These are phyloP conservation scores for Cantharis rufa DNA, from an alignment of 2,888 invertebrate species.

Conservation along the genomic window DNA sequence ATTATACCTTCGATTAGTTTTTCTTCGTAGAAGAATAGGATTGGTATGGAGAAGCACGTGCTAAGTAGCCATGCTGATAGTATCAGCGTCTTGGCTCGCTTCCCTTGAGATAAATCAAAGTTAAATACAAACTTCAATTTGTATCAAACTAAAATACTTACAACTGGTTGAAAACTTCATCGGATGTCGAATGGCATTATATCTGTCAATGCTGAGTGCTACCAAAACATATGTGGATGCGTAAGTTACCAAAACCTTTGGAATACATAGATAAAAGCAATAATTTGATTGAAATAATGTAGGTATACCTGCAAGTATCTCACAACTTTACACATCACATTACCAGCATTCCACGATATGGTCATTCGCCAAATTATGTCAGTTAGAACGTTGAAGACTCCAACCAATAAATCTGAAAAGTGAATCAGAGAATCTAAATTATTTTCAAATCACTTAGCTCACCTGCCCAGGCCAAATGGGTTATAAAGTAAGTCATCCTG, in stretches of 20 bases:
- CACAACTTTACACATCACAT: slow-evolving; percentile 82
- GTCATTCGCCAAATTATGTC: slow-evolving; percentile 87
- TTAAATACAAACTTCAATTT: background rate
- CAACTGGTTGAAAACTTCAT: slow-evolving; percentile 93
- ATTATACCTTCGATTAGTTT: slow-evolving; percentile 69
- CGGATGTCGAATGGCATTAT: slow-evolving; percentile 90
- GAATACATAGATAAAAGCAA: slow-evolving; percentile 36
- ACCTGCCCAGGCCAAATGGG: slow-evolving; percentile 92
- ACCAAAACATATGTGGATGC: slow-evolving; percentile 90
- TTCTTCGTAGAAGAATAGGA: slow-evolving; percentile 78
- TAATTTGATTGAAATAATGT: background rate
- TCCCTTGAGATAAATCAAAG: slow-evolving; percentile 65
- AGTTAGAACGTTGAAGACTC: slow-evolving; percentile 82
- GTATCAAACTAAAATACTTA: slow-evolving; percentile 62
- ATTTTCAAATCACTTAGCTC: slow-evolving; percentile 44
- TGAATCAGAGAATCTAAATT: background rate
- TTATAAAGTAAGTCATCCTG: slow-evolving; percentile 94
- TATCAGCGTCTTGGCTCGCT: slow-evolving; percentile 78
- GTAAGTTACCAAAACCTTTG: slow-evolving; percentile 82
- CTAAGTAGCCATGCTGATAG: slow-evolving; percentile 81
- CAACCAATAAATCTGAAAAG: slow-evolving; percentile 80
- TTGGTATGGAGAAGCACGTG: slow-evolving; percentile 77
- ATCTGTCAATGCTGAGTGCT: slow-evolving; percentile 87
- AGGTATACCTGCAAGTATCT: slow-evolving; percentile 76
- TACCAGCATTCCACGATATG: slow-evolving; percentile 85